phyloP scores from a whole-genome alignment of 2,797 vertebrate genomes.

The Nyctalus aviator region DNA sequence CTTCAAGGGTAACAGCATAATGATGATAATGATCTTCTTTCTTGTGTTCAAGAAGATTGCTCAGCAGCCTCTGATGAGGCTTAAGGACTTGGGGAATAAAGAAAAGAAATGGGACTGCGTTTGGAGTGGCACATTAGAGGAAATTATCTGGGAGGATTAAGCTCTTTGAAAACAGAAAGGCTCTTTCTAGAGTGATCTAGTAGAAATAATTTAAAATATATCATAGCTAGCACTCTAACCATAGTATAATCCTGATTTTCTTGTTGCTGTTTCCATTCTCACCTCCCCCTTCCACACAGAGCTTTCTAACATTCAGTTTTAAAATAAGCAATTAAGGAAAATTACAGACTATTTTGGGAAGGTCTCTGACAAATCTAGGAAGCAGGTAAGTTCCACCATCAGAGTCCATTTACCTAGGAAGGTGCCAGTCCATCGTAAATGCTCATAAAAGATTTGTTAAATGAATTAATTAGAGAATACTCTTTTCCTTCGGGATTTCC shows the following conservation, averaged over 20 bases:
- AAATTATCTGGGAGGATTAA: conserved; percentile 64
- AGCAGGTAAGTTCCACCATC: neutral
- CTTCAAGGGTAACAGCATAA: conserved; percentile 76
- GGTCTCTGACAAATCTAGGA: neutral
- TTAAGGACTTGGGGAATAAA: conserved; percentile 51
- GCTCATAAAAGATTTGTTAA: neutral
- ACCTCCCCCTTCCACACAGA: neutral
- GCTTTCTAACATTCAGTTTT: neutral
- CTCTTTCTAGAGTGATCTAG: conserved; percentile 54
- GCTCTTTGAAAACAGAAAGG: conserved; percentile 59
- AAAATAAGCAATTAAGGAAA: neutral
- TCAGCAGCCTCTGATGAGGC: conserved; percentile 67
- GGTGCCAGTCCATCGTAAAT: neutral
- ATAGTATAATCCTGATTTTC: conserved; percentile 29
- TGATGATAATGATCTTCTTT: conserved; percentile 70
- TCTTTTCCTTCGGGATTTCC: neutral
- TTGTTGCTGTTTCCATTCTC: neutral
- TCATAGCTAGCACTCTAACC: neutral
- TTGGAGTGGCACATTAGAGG: conserved; percentile 73
- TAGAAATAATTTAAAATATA: conserved; percentile 62
- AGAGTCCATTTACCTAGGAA: neutral
- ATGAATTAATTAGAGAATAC: neutral
- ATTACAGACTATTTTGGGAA: neutral
- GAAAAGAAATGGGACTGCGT: neutral
- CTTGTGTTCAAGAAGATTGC: conserved; percentile 71